Evolutionary conservation across 2,797 vertebrate species (phyloP), one percentile per base, ranked within the genome.

Genomic region (Toxotes lorentzi): DNA sequence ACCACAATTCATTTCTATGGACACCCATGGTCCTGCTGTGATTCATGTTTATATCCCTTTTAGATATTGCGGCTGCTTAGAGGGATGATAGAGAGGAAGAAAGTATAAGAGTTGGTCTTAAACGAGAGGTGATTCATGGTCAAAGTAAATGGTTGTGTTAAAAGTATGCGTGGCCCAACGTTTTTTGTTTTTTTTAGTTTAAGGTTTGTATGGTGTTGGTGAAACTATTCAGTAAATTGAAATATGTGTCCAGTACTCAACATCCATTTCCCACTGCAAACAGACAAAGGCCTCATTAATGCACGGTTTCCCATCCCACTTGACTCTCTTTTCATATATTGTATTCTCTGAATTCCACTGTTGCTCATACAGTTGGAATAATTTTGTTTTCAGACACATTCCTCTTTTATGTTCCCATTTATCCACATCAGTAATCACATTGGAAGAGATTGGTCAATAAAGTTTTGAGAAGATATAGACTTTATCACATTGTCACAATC

Each of bases 1-100:
- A 53, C 54, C 73, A 79, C 80, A 70, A 78, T 86, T 82, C 48
- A 89, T 87, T 82, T 70, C 77, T 76, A 64, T 45, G 50, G 85
- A 88, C 79, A 87, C 74, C 70, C 76, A 70, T 60, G 67, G 68
- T 82, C 73, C 77, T 50, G 50, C 61, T 60, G 68, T 89, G 87
- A 92, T 90, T 92, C 85, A 91, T 91, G 84, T 73, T 88, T 74
- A 80, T 81, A 69, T 79, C 68, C 80, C 82, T 87, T 86, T 87
- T 73, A 84, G 76, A 86, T 83, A 88, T 83, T 91, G 76, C 59
- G 47, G 60, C 69, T 67, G 76, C 71, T 81, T 57, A 66, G 72
- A 47, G 68, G 58, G 35, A 64, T 58, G 70, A 78, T n/a, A 32
- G 38, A 16, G 53, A 54, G 51, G 48, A 43, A 19, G 9, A 19